These are phyloP conservation scores for Metalampra italica DNA, from an alignment of 2,888 invertebrate species.

Conservation along the genomic window DNA sequence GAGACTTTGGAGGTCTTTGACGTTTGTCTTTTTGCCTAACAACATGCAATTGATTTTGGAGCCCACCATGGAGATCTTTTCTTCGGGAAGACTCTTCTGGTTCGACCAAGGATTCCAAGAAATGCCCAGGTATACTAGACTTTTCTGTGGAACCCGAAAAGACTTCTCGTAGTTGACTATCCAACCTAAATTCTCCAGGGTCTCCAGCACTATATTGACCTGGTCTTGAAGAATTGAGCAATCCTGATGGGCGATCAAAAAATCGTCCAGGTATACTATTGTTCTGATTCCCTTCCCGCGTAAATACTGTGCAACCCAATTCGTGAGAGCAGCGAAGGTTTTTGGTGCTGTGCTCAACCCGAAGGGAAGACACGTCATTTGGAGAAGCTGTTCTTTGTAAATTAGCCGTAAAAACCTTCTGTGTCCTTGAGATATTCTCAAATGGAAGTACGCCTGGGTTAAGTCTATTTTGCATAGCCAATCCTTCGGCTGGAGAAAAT, in stretches of 20 bases:
- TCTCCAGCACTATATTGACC: constrained; percentile 1
- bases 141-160: constrained; percentile 7
- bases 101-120: constrained; percentile 16
- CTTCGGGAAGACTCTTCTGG: constrained; percentile 10
- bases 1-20: constrained; percentile 7
- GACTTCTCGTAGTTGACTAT: constrained; percentile 16
- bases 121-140: constrained; percentile 14
- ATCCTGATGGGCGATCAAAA: constrained; percentile 15
- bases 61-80: no score
- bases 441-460: constrained; percentile 22
- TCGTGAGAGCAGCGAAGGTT: constrained; percentile 16
- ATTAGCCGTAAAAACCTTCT: constrained; percentile 20
- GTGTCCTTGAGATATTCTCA: constrained; percentile 15
- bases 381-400: no score
- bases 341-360: constrained; percentile 27
- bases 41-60: neutral
- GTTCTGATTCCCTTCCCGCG: constrained; percentile 11
- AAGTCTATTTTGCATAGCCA: constrained; percentile 24
- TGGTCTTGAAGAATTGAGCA: constrained; percentile 8
- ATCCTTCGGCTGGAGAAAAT: constrained; percentile 23
- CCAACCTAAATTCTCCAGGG: constrained; percentile 13
- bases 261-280: constrained; percentile 19
- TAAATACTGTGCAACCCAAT: constrained; percentile 16
- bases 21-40: neutral
- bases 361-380: constrained; percentile 30